Percentiles rank a stretch among this genome's conserved stretches.
Evolutionary conservation across 2,113 vertebrate genomes (phyloP).

Genomic region (Cheilinus undulatus): DNA sequence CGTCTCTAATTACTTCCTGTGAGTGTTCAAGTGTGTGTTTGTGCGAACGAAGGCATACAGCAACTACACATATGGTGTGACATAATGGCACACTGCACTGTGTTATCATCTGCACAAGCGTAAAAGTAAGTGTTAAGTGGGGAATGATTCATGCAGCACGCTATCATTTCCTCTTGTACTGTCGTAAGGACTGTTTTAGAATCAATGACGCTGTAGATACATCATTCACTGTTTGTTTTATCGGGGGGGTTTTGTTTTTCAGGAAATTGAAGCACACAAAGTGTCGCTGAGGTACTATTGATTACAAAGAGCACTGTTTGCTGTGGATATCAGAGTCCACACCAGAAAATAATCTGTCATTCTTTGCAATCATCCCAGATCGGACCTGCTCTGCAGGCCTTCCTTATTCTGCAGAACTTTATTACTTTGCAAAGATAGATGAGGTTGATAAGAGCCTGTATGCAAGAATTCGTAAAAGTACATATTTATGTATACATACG

Average conservation of each 20-base stretch:
- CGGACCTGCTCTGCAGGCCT: too few relatives aligned
- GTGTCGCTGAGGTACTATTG: neutral
- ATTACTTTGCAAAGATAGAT: too few relatives aligned
- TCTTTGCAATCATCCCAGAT: too few relatives aligned
- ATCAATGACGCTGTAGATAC: constrained; percentile 36
- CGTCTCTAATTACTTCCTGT: neutral
- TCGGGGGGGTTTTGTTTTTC: too few relatives aligned
- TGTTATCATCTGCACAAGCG: constrained; percentile 30
- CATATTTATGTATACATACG: too few relatives aligned
- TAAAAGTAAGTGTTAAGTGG: constrained; percentile 36
- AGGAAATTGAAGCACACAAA: too few relatives aligned
- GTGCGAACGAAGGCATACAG: constrained; percentile 3
- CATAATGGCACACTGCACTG: constrained; percentile 39
- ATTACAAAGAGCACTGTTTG: constrained; percentile 10
- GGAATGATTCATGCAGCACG: constrained; percentile 54
- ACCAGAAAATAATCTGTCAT: too few relatives aligned
- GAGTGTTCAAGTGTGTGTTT: neutral
- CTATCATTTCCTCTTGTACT: constrained; percentile 49
- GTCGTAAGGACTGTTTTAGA: constrained; percentile 26
- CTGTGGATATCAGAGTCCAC: neutral
- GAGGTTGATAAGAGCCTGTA: too few relatives aligned
- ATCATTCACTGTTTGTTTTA: neutral
- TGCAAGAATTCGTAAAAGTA: too few relatives aligned
- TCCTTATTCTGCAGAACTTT: too few relatives aligned
- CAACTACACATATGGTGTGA: constrained; percentile 38